phyloP scores from a whole-genome alignment of 2,888 invertebrate species.

The Synergus itoensis region DNA sequence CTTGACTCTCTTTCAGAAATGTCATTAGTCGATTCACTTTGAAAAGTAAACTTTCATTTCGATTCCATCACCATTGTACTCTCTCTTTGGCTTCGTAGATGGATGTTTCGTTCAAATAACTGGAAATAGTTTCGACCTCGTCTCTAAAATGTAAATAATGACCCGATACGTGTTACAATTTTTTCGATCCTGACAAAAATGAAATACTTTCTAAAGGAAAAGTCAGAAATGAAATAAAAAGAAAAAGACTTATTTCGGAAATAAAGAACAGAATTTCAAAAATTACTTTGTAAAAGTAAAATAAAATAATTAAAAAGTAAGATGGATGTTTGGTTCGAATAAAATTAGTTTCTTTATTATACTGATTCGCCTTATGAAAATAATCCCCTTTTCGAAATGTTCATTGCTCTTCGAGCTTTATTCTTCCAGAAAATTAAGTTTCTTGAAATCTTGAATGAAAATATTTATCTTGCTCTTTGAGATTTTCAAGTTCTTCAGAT shows the following conservation, averaged over 20 bases:
- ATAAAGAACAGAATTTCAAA: background rate
- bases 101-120: conserved; percentile 11
- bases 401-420: background rate
- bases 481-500: conserved; percentile 5
- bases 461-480: conserved; percentile 19
- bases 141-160: conserved; percentile 38
- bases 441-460: conserved; percentile 8
- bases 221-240: background rate
- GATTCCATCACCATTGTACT: background rate
- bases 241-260: too few species aligned
- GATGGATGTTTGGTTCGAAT: too few species aligned
- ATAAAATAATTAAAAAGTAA: too few species aligned
- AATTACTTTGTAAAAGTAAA: background rate
- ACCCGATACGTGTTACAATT: conserved; percentile 25
- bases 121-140: conserved; percentile 21
- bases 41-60: conserved; percentile 27
- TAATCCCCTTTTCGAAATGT: too few species aligned
- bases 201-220: background rate
- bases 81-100: background rate
- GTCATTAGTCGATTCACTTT: background rate
- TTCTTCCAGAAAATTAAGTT: conserved; percentile 15
- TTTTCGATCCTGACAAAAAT: background rate
- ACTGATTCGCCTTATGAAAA: too few species aligned
- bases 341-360: too few species aligned
- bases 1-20: background rate